These are phyloP conservation scores for Spatulosminthurus flaviceps DNA, from an alignment of 2,888 invertebrate species.

Conservation along the genomic window DNA sequence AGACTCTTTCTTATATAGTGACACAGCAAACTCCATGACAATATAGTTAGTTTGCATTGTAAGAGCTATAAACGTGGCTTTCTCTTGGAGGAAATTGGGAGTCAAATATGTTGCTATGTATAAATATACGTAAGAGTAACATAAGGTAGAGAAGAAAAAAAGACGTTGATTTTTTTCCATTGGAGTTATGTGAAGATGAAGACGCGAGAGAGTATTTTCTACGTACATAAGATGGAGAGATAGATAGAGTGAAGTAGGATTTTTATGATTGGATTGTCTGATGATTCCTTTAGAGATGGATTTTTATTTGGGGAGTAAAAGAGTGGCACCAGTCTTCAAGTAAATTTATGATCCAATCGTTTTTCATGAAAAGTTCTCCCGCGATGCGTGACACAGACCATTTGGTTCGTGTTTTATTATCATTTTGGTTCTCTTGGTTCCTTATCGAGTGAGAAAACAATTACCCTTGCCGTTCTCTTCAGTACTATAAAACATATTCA, in stretches of 20 bases:
- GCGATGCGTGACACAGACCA: conserved; percentile 53
- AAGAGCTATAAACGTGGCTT: not conserved
- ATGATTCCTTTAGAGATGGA: conserved; percentile 34
- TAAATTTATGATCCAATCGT: conserved; percentile 52
- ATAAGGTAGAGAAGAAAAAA: conserved; percentile 29
- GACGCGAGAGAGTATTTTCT: no score
- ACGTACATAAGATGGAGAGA: no score
- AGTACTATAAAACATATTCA: conserved; percentile 39
- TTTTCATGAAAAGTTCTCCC: conserved; percentile 53
- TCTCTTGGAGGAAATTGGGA: not conserved
- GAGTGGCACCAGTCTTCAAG: conserved; percentile 37
- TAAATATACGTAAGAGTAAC: no score
- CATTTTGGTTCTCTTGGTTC: conserved; percentile 47
- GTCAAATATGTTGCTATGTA: not conserved
- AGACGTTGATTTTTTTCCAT: conserved; percentile 4
- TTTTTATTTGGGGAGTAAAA: conserved; percentile 47
- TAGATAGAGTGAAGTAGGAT: conserved; percentile 8
- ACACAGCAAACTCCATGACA: not conserved
- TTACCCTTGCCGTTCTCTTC: conserved; percentile 43
- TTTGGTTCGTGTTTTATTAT: conserved; percentile 53
- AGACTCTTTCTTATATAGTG: not conserved
- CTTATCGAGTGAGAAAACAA: conserved; percentile 53
- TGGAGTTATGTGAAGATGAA: no score
- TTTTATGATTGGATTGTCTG: conserved; percentile 47
- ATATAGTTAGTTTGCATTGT: no score